Evolutionary conservation across 2,113 vertebrate species (phyloP).

Genomic region (Paraplagusia blochii): DNA sequence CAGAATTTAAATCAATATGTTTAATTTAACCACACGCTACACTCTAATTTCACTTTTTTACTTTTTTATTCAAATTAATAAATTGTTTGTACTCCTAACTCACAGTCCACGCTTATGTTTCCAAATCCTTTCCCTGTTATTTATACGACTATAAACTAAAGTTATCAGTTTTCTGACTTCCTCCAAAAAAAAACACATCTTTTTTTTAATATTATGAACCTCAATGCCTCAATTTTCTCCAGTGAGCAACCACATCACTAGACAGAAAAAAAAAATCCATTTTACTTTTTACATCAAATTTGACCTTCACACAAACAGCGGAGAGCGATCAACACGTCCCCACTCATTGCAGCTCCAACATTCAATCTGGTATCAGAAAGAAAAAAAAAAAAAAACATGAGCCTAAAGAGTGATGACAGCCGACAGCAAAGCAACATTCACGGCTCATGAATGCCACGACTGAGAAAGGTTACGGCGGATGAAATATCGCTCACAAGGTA

Average conservation of each 20-base stretch:
- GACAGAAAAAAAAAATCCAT: too few species aligned
- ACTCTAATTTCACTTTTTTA: too few species aligned
- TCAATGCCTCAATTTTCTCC: background rate
- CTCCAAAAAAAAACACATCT: too few species aligned
- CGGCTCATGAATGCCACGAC: constrained; percentile 33
- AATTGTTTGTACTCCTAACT: too few species aligned
- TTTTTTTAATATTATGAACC: too few species aligned
- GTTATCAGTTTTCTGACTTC: too few species aligned
- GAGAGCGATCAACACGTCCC: background rate
- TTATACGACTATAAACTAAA: too few species aligned
- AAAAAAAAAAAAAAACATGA: background rate
- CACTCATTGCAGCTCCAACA: background rate
- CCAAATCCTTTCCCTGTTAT: too few species aligned
- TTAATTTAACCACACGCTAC: too few species aligned
- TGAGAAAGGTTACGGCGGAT: background rate
- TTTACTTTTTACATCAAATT: background rate
- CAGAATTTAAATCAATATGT: too few species aligned
- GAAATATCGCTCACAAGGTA: constrained; percentile 34
- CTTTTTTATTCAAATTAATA: too few species aligned
- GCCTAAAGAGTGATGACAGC: constrained; percentile 27
- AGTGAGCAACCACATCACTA: background rate
- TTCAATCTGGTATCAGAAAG: background rate
- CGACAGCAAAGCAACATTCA: constrained; percentile 13
- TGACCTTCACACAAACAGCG: constrained; percentile 8
- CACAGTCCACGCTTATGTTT: too few species aligned